phyloP scores from a whole-genome alignment of 92 coral and sea anemone species.

The Porites rus region DNA sequence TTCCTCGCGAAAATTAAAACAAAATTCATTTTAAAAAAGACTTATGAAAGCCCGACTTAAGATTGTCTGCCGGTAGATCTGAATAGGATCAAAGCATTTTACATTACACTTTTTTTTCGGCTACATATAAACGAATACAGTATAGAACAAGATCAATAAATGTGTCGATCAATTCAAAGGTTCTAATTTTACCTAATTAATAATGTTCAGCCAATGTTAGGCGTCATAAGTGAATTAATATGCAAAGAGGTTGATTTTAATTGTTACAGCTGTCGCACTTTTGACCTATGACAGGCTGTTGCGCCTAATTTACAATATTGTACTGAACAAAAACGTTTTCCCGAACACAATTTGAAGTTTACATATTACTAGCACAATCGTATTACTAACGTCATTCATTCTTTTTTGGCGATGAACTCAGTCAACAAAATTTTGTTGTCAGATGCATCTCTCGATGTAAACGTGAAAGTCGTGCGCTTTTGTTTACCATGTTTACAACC shows the following conservation, averaged over 20 bases:
- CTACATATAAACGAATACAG: not conserved
- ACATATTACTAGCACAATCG: not conserved
- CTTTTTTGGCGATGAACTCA: not conserved
- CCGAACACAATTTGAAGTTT: not conserved
- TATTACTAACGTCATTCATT: not conserved
- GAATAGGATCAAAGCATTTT: not conserved
- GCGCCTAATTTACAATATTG: not conserved
- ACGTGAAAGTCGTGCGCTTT: no score
- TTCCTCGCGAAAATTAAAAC: not conserved
- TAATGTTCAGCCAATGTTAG: not conserved
- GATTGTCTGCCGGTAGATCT: not conserved
- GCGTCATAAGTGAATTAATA: not conserved
- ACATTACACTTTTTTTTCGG: not conserved
- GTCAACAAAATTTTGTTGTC: no score
- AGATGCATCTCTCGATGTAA: no score
- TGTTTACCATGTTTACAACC: no score
- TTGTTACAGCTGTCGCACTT: slow-evolving; percentile 17
- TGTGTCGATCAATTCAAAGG: not conserved
- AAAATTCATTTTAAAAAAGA: not conserved
- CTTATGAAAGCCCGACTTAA: not conserved
- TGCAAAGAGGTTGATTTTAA: not conserved
- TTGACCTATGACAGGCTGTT: not conserved
- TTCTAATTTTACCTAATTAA: not conserved
- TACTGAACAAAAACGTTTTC: not conserved
- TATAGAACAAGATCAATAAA: not conserved